Percentiles rank a stretch among this genome's conserved stretches.
These are phyloP conservation scores for Morinoia aosen DNA, from an alignment of 2,888 invertebrate species.

Conservation along the genomic window DNA sequence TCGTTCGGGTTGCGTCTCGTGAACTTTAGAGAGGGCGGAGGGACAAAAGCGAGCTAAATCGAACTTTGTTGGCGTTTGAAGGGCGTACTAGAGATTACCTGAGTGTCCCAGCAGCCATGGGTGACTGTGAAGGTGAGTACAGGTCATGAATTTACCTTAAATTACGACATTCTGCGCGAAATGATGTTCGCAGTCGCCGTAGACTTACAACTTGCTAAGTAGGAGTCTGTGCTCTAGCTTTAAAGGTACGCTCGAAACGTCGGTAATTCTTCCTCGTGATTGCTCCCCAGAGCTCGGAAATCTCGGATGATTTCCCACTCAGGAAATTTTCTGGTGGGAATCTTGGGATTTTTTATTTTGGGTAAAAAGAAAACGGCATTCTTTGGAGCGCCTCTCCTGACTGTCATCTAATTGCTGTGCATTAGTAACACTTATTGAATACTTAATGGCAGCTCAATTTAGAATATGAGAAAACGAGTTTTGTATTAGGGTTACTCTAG, in stretches of 20 bases:
- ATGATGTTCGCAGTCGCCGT: background rate
- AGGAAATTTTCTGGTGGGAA: background rate
- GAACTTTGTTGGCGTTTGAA: constrained; percentile 12
- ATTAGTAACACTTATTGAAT: too few relatives aligned
- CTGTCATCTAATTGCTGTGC: too few relatives aligned
- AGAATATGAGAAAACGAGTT: too few relatives aligned
- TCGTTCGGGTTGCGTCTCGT: background rate
- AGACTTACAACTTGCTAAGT: background rate
- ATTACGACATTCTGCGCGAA: background rate
- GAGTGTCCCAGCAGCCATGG: background rate
- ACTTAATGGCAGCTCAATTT: too few relatives aligned
- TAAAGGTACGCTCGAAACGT: background rate
- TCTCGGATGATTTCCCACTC: background rate
- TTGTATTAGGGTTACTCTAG: too few relatives aligned
- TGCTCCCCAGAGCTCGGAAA: background rate
- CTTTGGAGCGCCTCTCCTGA: background rate
- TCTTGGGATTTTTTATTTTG: background rate
- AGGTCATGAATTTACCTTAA: background rate
- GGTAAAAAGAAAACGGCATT: background rate
- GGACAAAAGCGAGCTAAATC: background rate
- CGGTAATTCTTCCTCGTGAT: background rate
- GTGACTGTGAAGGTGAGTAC: constrained; percentile 4
- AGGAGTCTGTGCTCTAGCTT: background rate
- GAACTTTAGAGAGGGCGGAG: background rate
- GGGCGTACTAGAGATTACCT: background rate